These are phyloP conservation scores for Autographa pulchrina DNA, from an alignment of 2,888 invertebrate genomes.

Conservation along the genomic window DNA sequence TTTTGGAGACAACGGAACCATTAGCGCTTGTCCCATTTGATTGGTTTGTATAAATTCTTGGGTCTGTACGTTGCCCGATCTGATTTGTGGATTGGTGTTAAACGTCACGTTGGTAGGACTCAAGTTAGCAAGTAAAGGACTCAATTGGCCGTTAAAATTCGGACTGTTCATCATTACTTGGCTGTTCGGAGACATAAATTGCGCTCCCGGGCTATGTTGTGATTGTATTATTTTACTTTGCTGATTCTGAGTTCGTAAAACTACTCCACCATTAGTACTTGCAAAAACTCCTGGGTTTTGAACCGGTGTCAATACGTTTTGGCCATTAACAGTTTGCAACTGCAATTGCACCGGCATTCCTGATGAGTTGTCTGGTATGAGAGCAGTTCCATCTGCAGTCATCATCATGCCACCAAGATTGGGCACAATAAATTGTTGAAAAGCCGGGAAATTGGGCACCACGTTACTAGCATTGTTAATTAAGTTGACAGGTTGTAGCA, in stretches of 20 bases:
- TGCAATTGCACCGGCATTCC: constrained; percentile 93
- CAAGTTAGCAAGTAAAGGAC: constrained; percentile 93
- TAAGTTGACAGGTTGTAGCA: constrained; percentile 95
- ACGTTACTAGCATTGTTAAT: constrained; percentile 92
- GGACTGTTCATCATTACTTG: constrained; percentile 94
- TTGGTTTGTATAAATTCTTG: constrained; percentile 93
- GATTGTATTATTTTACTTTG: constrained; percentile 92
- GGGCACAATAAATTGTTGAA: constrained; percentile 95
- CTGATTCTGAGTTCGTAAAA: constrained; percentile 93
- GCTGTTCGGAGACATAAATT: constrained; percentile 93
- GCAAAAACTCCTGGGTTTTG: constrained; percentile 91
- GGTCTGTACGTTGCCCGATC: constrained; percentile 89
- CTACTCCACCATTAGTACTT: constrained; percentile 93
- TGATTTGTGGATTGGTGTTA: constrained; percentile 87
- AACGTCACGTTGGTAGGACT: constrained; percentile 92
- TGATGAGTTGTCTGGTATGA: constrained; percentile 92
- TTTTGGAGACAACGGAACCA: constrained; percentile 92
- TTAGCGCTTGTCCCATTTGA: constrained; percentile 91
- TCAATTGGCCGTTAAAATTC: constrained; percentile 93
- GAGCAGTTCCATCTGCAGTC: constrained; percentile 94
- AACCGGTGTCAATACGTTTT: constrained; percentile 93
- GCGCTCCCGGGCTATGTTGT: constrained; percentile 91
- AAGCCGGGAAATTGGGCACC: constrained; percentile 93
- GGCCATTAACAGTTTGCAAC: constrained; percentile 94
- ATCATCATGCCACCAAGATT: constrained; percentile 95